Evolutionary conservation across 2,797 vertebrate genomes (phyloP).

Genomic region (Malacoctenus gilli): DNA sequence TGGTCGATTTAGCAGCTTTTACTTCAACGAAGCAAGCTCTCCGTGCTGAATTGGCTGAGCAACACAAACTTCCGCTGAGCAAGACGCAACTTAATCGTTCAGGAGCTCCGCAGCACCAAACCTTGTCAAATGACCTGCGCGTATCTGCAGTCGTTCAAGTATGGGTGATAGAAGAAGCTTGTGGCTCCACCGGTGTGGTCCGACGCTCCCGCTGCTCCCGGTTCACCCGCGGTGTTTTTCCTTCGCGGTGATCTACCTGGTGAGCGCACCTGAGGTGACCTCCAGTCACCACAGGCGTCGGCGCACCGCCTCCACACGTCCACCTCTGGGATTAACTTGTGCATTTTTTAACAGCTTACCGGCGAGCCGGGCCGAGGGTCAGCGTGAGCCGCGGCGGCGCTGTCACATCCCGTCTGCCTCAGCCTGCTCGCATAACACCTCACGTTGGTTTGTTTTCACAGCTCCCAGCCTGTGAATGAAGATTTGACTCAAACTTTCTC

Average conservation of each 20-base stretch:
- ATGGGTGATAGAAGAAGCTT: no score
- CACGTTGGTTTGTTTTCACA: slow-evolving; percentile 12
- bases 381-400: slow-evolving; percentile 6
- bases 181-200: no score
- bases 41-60: no score
- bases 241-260: not conserved
- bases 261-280: not conserved
- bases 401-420: slow-evolving; percentile 21
- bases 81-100: no score
- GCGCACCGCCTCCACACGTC: not conserved
- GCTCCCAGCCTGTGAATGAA: slow-evolving; percentile 11
- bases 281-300: slow-evolving; percentile 4
- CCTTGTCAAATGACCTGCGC: no score
- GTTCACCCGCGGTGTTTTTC: not conserved
- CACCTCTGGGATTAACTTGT: slow-evolving; percentile 28
- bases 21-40: no score
- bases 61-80: no score
- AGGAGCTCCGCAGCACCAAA: no score
- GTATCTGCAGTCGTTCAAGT: no score
- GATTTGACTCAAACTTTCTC: slow-evolving; percentile 32
- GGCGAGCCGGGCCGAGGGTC: slow-evolving; percentile 10
- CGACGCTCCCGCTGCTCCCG: not conserved
- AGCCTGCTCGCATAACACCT: slow-evolving; percentile 36
- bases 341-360: slow-evolving; percentile 34
- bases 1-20: no score